A percentile compares a stretch with the other conserved stretches of the same genome.
These are phyloP conservation scores for Clarias platycephalus DNA, from an alignment of 2,797 vertebrate genomes.

Conservation along the genomic window DNA sequence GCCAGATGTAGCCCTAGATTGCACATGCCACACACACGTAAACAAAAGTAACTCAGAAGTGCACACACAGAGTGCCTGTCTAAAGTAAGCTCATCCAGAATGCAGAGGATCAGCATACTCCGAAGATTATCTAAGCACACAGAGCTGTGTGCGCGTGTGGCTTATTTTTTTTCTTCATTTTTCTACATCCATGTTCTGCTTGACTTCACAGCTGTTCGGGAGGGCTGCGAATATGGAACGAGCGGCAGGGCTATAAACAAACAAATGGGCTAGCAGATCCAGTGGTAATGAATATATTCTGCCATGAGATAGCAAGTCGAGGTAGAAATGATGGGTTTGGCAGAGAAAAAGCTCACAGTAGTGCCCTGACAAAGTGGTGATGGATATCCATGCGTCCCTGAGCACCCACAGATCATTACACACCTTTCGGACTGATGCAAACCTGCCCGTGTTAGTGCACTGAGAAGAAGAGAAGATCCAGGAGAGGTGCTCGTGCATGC, in stretches of 20 bases:
- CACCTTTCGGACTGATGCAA: slow-evolving; percentile 18
- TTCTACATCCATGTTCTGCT: slow-evolving; percentile 33
- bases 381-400: slow-evolving; percentile 7
- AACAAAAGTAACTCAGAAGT: background rate
- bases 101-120: slow-evolving; percentile 39
- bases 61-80: slow-evolving; percentile 8
- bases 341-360: slow-evolving; percentile 43
- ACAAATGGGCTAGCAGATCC: slow-evolving; percentile 66
- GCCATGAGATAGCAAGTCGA: slow-evolving; percentile 46
- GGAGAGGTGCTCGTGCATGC: background rate
- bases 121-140: slow-evolving; percentile 50
- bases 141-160: slow-evolving; percentile 46
- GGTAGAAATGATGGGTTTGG: slow-evolving; percentile 22
- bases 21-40: slow-evolving; percentile 20
- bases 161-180: slow-evolving; percentile 15
- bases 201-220: slow-evolving; percentile 56
- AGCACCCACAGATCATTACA: slow-evolving; percentile 13
- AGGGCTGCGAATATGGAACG: slow-evolving; percentile 65
- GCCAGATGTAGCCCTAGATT: slow-evolving; percentile 75
- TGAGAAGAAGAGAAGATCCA: background rate
- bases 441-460: background rate
- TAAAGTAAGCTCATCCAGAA: slow-evolving; percentile 42
- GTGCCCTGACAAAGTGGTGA: background rate
- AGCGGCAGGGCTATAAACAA: slow-evolving; percentile 67
- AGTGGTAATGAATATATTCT: slow-evolving; percentile 52